Evolutionary conservation across 2,113 vertebrate species (phyloP).

Genomic region (Forbesichthys papilliferus): DNA sequence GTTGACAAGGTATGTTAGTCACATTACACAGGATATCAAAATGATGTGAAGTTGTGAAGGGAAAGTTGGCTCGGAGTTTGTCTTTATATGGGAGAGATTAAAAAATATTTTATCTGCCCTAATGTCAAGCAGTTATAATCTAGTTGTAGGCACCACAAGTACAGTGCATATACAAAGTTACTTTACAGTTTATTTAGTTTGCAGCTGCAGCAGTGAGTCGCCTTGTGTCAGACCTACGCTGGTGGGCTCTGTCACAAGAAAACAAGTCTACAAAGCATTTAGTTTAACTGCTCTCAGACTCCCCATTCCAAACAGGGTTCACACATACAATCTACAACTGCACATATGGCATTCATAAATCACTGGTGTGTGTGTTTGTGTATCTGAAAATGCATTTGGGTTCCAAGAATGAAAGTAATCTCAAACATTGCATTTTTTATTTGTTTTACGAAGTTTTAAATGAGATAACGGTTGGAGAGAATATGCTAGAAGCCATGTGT

Average conservation of each 20-base stretch:
- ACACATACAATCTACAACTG: conserved; percentile 60
- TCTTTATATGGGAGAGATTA: neutral
- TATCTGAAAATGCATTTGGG: conserved; percentile 7
- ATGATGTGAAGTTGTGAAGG: neutral
- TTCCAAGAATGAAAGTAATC: conserved; percentile 1
- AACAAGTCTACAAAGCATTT: conserved; percentile 38
- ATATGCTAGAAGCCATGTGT: conserved; percentile 12
- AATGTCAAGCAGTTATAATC: conserved; percentile 6
- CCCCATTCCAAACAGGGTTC: conserved; percentile 42
- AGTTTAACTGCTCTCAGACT: conserved; percentile 32
- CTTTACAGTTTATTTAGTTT: neutral
- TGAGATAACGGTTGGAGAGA: conserved; percentile 1
- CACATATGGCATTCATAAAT: conserved; percentile 51
- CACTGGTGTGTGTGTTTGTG: conserved; percentile 16
- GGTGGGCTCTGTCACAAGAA: conserved; percentile 38
- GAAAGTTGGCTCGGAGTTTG: neutral
- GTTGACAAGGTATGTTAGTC: neutral
- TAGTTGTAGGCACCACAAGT: conserved; percentile 31
- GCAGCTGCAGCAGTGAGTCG: conserved; percentile 52
- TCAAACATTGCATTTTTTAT: conserved; percentile 7
- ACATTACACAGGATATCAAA: neutral
- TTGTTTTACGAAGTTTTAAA: conserved; percentile 8
- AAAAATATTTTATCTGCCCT: neutral
- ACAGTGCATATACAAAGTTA: conserved; percentile 40
- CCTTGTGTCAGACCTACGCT: conserved; percentile 29